A percentile compares a stretch with the other conserved stretches of the same genome.
Evolutionary conservation across 35 echinoderm and acorn worm genomes (phyloP).

Genomic region (Lytechinus pictus): DNA sequence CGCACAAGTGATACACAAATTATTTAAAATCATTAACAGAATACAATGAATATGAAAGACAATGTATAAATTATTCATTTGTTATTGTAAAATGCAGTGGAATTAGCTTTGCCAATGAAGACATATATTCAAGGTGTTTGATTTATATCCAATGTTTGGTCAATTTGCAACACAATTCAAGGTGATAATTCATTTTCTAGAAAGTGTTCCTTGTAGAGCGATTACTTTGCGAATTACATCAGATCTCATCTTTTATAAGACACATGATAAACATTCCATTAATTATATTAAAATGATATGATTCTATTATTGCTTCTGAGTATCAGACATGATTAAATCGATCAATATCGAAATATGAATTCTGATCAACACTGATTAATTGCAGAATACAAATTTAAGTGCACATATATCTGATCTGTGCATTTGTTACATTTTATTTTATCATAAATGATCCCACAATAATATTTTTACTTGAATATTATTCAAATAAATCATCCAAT

Average conservation of each 20-base stretch:
- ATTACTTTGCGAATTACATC: background rate
- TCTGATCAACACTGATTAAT: background rate
- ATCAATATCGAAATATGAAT: background rate
- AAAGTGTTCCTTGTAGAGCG: background rate
- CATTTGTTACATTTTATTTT: background rate
- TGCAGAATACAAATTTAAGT: background rate
- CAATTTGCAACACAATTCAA: background rate
- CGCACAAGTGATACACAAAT: background rate
- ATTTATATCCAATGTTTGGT: background rate
- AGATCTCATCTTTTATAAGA: background rate
- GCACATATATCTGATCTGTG: background rate
- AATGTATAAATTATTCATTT: background rate
- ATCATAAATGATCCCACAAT: no score
- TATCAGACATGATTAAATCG: background rate
- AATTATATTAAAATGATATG: background rate
- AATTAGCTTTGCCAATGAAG: background rate
- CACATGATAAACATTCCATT: background rate
- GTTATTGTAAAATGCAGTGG: background rate
- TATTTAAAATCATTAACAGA: background rate
- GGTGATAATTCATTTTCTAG: background rate
- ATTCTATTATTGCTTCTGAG: no score
- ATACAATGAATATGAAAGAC: background rate
- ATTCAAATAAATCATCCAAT: no score
- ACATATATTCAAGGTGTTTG: background rate
- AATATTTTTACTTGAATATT: no score